Base-by-base conservation (phyloP, 2,113 vertebrate species). In the Oenanthe melanoleuca region DNA sequence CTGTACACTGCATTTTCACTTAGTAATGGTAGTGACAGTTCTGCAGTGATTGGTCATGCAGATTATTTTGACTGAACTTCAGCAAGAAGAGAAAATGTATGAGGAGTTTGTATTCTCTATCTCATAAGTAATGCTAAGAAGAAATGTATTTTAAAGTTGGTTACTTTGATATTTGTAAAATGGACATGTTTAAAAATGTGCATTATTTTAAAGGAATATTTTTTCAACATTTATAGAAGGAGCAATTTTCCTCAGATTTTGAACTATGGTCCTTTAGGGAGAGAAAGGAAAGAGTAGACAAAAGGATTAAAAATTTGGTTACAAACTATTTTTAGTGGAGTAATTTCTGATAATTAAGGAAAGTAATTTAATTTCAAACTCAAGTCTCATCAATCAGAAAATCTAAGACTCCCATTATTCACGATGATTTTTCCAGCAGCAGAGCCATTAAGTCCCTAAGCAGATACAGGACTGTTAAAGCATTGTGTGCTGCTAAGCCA, bases 361-460 rank as follows among this genome's bases (percentile, higher is more conserved):
- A 87, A 89, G 52, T 42, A 84, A 81, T 87, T 94, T 74, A 79
- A 79, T 92, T 45, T 81, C 47, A 81, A 89, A 42, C 53, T 71
- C 23, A 50, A 71, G 53, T 67, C 29, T 85, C 66, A 87, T 87
- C 44, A 38, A 13, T 88, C 53, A 87, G 52, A 59, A 93, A 63
- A 57, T 57, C 45, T 40, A 45, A 80, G 33, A 24, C 10, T 81
- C 20, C 6, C 26, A 44, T 87, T 63, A 75, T 33, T 89, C 50
- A 33, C 5, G 1, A 44, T n/a, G 60, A 55, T 38, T 81, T 47
- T 79, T 74, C 38, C 33, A 81, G 23, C 56, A 81, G 60, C 42
- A 84, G 33, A 78, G 60, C 37, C 52, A 23, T 37, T 67, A 63
- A 71, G 12, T 74, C 65, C 40, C 50, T 81, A 80, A 81, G 78